phyloP scores from a whole-genome alignment of 2,888 invertebrate species.

The Zootermopsis nevadensis region DNA sequence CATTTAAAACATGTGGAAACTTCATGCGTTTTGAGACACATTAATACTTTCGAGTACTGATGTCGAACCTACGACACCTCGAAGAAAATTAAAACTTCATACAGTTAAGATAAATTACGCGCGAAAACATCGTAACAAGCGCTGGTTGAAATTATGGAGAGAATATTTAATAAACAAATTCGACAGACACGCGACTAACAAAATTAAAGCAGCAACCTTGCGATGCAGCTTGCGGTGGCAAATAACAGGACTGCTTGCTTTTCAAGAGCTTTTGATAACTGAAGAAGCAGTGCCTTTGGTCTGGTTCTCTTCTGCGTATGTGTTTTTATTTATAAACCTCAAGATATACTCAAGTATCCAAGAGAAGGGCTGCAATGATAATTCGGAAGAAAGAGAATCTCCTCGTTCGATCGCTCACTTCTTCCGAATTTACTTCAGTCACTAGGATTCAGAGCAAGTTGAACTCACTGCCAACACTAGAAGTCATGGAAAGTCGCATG shows the following conservation, averaged over 20 bases:
- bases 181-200: no score
- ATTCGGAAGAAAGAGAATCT: background rate
- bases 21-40: no score
- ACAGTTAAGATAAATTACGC: no score
- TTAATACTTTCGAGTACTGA: no score
- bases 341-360: conserved; percentile 16
- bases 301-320: conserved; percentile 4
- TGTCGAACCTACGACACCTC: no score
- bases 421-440: background rate
- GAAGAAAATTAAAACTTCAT: no score
- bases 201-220: background rate
- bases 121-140: no score
- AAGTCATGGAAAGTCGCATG: background rate
- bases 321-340: conserved; percentile 33
- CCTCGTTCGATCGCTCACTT: background rate
- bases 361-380: background rate
- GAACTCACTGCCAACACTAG: background rate
- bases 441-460: background rate
- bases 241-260: background rate
- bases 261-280: conserved; percentile 35
- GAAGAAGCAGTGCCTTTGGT: background rate
- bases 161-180: no score
- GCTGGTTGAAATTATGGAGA: no score
- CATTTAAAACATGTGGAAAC: no score
- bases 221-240: background rate